Evolutionary conservation across 2,888 invertebrate genomes (phyloP), one percentile per base, ranked within the genome.

Genomic region (Creontiades dilutus): DNA sequence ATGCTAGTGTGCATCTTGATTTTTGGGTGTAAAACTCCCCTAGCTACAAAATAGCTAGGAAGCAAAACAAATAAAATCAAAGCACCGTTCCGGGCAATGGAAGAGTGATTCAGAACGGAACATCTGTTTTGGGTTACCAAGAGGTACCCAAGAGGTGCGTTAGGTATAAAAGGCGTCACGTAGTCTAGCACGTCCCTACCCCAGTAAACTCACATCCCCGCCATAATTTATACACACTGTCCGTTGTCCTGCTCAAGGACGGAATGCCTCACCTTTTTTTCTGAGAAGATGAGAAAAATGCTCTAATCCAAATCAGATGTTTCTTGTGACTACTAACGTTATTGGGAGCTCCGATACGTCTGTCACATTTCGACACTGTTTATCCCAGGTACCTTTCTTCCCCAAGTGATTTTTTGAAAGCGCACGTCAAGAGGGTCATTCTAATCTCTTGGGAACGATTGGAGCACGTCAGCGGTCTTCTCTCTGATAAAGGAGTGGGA

Each of bases 301-400:
- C n/a, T 57, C 57, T n/a, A 57, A 57, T 57, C 57, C 57, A n/a
- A 57, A 57, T 57, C 57, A 57, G 57, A 57, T n/a, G 57, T 57
- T 57, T n/a, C 57, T 37, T 37, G 57, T 7, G 52, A 52, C 52
- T 52, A 2, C 16, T n/a, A n/a, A n/a, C n/a, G 57, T 11, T 52
- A 14, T 16, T 52, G n/a, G 16, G 68, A 52, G 11, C 68, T 23
- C 23, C 19, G 68, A 68, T 27, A 27, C 13, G 68, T 68, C 68
- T 19, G 23, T 68, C 23, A 68, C 68, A 68, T 68, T 23, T 68
- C 68, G 68, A 68, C 68, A 68, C 68, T 68, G 68, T 68, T 68
- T 68, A 68, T 68, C 68, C 68, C 68, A 19, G 68, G 19, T 68
- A 19, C 68, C 23, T 23, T 68, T 68, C 68, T 68, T 68, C 68